Evolutionary conservation across 1,140 invertebrate genomes (phyloP).

Genomic region (Vanessa atalanta): DNA sequence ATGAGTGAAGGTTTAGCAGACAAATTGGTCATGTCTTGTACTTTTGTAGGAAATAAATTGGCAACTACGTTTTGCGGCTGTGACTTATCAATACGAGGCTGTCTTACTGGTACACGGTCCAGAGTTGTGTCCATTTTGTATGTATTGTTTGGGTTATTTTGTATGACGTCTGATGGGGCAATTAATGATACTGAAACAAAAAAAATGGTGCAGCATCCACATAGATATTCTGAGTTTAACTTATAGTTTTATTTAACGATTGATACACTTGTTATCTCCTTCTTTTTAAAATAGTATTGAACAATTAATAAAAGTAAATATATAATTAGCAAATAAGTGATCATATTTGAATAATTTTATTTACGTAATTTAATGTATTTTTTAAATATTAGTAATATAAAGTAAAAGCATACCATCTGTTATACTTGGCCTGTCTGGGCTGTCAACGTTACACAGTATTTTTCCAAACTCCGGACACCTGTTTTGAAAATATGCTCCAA

Average conservation of each 20-base stretch:
- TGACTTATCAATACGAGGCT: conserved; percentile 46
- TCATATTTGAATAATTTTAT: not conserved
- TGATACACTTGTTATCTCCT: no score
- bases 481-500: conserved; percentile 67
- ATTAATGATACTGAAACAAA: conserved; percentile 51
- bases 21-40: conserved; percentile 16
- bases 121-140: conserved; percentile 60
- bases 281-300: no score
- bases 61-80: conserved; percentile 26
- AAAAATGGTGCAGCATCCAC: not conserved
- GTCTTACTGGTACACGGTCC: conserved; percentile 65
- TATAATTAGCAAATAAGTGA: no score
- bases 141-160: conserved; percentile 38
- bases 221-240: no score
- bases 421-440: conserved; percentile 62
- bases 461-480: conserved; percentile 62
- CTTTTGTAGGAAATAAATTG: conserved; percentile 3
- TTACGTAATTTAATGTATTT: no score
- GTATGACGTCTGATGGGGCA: conserved; percentile 22
- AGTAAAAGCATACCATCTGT: conserved; percentile 51
- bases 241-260: no score
- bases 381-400: not conserved
- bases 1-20: conserved; percentile 28
- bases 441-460: conserved; percentile 59
- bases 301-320: no score